Conservation (phyloP, 1,140 invertebrate genomes). For the Vollenhovia emeryi region DNA sequence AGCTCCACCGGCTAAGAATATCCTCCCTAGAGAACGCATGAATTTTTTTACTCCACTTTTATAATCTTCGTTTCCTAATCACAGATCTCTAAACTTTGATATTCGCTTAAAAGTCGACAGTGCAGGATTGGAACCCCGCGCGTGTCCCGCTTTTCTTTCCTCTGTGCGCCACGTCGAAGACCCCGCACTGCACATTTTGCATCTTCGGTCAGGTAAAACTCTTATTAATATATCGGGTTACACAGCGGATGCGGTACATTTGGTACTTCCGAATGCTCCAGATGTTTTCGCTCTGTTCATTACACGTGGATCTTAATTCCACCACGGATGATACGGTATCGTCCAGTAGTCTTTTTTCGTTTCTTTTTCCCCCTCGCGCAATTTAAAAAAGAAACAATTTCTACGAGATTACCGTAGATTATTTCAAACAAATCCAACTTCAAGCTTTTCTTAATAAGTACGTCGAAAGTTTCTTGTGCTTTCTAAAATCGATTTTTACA, state of each 20-base stretch:
- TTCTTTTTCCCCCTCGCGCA: background rate
- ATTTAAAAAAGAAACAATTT: background rate
- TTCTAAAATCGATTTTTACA: background rate
- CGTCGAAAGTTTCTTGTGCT: background rate
- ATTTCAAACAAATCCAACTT: background rate
- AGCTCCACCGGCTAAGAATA: no score
- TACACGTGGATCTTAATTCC: background rate
- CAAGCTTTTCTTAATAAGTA: background rate
- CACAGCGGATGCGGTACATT: background rate
- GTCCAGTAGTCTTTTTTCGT: background rate
- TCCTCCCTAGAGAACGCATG: slow-evolving; percentile 16
- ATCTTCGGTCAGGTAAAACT: slow-evolving; percentile 6
- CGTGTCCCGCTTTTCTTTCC: background rate
- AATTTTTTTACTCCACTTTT: slow-evolving; percentile 52
- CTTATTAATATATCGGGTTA: background rate
- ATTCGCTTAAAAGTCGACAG: slow-evolving; percentile 49
- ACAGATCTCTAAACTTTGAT: slow-evolving; percentile 68
- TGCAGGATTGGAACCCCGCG: slow-evolving; percentile 30
- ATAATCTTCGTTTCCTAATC: slow-evolving; percentile 58
- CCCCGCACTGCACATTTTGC: background rate
- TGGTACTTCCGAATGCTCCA: background rate
- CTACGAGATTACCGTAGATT: background rate
- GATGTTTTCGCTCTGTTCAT: background rate
- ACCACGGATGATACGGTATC: background rate
- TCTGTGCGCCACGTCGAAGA: slow-evolving; percentile 10